Conservation (phyloP, 2,113 vertebrate species). For the Xiphophorus hellerii region DNA sequence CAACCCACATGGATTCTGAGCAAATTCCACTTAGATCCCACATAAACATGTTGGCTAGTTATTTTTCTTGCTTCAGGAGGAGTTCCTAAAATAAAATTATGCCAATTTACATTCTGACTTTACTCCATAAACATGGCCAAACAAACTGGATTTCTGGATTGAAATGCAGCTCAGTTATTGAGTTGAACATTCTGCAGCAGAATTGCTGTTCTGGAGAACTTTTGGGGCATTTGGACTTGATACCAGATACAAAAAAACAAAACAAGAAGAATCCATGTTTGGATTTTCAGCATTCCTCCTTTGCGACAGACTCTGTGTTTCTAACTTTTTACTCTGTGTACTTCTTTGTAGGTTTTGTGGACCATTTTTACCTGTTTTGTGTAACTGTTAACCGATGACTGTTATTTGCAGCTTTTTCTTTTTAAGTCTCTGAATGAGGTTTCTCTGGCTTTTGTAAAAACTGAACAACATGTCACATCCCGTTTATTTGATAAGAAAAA, state of each 20-base stretch:
- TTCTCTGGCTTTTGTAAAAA: conserved; percentile 84
- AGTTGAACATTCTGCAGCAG: not conserved
- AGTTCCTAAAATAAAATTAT: not conserved
- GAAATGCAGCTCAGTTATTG: not conserved
- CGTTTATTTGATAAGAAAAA: conserved; percentile 92
- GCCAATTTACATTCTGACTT: not conserved
- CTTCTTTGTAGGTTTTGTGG: conserved; percentile 89
- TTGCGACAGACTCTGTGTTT: conserved; percentile 81
- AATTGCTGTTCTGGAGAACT: not conserved
- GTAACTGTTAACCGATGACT: conserved; percentile 86
- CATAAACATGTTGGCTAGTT: no score
- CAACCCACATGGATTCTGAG: not conserved
- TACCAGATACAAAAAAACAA: not conserved
- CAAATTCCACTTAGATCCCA: no score
- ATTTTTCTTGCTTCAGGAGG: not conserved
- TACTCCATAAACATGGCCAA: not conserved
- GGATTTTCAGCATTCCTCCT: conserved; percentile 90
- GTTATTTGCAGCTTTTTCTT: conserved; percentile 90
- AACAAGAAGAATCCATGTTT: not conserved
- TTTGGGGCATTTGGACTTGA: not conserved
- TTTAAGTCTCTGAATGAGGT: conserved; percentile 82
- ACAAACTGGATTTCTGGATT: not conserved
- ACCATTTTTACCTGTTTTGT: conserved; percentile 85
- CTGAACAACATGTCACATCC: conserved; percentile 85
- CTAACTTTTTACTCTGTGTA: conserved; percentile 86